Base-by-base conservation (phyloP, 2,797 vertebrate genomes). In the Tragelaphus eurycerus region DNA sequence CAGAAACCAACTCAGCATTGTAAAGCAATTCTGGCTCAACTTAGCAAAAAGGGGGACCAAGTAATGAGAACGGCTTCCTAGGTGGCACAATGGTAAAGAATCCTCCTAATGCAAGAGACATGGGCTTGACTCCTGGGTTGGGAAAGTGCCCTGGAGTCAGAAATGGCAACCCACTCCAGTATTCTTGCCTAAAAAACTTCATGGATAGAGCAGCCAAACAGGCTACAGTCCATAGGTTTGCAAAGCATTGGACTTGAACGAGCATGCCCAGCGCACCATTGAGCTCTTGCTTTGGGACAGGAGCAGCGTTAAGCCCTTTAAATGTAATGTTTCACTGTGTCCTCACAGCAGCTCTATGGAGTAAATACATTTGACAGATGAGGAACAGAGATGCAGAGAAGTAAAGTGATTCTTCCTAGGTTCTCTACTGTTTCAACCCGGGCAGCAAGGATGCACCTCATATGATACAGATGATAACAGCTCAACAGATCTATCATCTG, bases 201-300 rank as follows among this genome's bases (percentile, higher is more conserved):
- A 14, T 43, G 38, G 38, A 43, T 43, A 74, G 11, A 25, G 71
- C 6, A 43, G 12, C 67, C 34, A 3, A 3, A 38, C 67, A 71
- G 67, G 10, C 34, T 71, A 6, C 10, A 6, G 67, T 23, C 34
- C 34, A 71, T 10, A 34, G 19, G 34, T 12, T 71, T 5, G 1
- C 34, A 71, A 71, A 71, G 67, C 6, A 10, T 6, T 13, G 17
- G n/a, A 34, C n/a, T 67, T 67, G 64, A 34, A n/a, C n/a, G 0
- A 67, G 64, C n/a, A 34, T 0, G 1, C 2, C 0, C 64, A 2
- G 2, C 0, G 0, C n/a, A 34, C n/a, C 4, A 16, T 50, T 29
- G 90, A 84, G 23, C 64, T 59, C 38, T 83, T 86, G 62, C 23
- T n/a, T 1, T 29, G 43, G 34, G 15, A 5, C 9, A 29, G 81